Evolutionary conservation across 2,888 invertebrate genomes (phyloP), one percentile per base, ranked within the genome.

Genomic region (Pardosa pseudoannulata): DNA sequence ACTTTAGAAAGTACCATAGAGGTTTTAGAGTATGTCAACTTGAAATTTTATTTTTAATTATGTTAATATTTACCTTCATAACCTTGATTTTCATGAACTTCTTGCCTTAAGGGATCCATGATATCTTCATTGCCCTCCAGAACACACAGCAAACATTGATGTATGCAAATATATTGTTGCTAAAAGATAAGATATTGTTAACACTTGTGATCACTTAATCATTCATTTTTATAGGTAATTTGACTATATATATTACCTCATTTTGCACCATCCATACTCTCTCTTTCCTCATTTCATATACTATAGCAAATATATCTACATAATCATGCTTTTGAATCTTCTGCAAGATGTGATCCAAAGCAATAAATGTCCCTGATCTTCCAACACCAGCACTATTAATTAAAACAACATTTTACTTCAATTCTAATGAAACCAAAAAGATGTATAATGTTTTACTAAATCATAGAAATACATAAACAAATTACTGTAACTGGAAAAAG

Each of bases 131-230:
- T 96, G 46, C 97, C 98, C 93, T 98, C 97, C 76, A 99, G 93
- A 89, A 98, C 98, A 90, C 97, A 97, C 90, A 98, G 93, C 80
- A 99, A 93, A 93, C 98, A 98, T 93, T 98, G 98, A 93, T 99
- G 98, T 90, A 99, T 97, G 93, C 98, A 99, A 92, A 99, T 98
- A 93, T 99, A 99, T 93, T 99, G 99, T 93, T 98, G 98, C 94
- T 99, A 91, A 75, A 91, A 90, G n/a, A n/a, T n/a, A n/a, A 9
- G 36, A 36, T 36, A 7, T 7, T 36, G 36, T 7, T 36, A 36
- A 7, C 11, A 7, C 11, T 7, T 36, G 11, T 36, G 11, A 36
- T 36, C 11, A 36, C 6, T 7, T 7, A 36, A 36, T 36, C 5
- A 36, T 36, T 36, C 5, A 11, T 36, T 7, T 36, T 5, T 36